Percentiles rank a stretch among this genome's conserved stretches.
Conservation (phyloP, 2,113 vertebrate species). For the Sylvia atricapilla region DNA sequence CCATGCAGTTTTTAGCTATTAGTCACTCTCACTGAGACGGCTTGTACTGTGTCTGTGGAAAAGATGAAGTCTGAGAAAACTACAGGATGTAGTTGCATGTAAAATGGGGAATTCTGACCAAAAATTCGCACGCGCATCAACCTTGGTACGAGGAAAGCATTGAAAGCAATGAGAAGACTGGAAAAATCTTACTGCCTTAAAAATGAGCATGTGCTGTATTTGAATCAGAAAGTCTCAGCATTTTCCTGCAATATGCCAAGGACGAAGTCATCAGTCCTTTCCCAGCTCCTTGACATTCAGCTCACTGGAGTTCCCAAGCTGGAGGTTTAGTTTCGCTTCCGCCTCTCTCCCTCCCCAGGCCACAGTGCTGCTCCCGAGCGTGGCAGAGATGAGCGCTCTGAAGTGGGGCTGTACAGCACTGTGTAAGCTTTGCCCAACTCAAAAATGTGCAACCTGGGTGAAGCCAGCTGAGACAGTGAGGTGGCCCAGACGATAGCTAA, state of each 20-base stretch:
- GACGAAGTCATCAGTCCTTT: constrained; percentile 5
- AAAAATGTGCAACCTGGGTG: fast-evolving
- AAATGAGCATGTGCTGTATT: not conserved
- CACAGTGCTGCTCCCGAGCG: not conserved
- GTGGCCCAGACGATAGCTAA: not conserved
- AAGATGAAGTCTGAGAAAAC: constrained; percentile 47
- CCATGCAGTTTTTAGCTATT: constrained; percentile 60
- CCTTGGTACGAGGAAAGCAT: not conserved
- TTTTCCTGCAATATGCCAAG: not conserved
- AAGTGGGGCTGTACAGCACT: fast-evolving
- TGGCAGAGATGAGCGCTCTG: not conserved
- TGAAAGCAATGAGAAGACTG: not conserved
- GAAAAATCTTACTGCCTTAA: not conserved
- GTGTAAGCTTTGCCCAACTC: not conserved
- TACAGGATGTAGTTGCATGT: not conserved
- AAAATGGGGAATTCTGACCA: constrained; percentile 1
- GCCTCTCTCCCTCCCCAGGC: not conserved
- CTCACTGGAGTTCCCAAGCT: not conserved
- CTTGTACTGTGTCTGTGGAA: constrained; percentile 48
- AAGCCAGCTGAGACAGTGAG: not conserved
- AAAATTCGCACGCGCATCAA: not conserved
- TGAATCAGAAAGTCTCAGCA: not conserved
- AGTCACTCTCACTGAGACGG: constrained; percentile 54
- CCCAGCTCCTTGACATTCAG: constrained; percentile 39
- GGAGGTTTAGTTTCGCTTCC: constrained; percentile 30